Evolutionary conservation across 2,797 vertebrate genomes (phyloP), one percentile per base, ranked within the genome.

Genomic region (Cyprinella venusta): DNA sequence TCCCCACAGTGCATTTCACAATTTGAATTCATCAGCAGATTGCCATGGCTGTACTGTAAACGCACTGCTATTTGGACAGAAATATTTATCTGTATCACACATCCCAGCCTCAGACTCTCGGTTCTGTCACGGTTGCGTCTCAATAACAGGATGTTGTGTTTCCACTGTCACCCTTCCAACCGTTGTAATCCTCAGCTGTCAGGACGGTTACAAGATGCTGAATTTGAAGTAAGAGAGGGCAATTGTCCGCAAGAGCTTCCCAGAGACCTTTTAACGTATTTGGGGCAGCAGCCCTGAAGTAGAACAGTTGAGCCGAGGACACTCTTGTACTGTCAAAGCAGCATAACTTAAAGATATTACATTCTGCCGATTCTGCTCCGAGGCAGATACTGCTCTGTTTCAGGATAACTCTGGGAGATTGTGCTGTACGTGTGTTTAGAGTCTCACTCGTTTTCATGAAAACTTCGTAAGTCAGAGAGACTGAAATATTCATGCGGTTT

Each of bases 401-500:
- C 80, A 61, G 8, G n/a, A 2, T 15, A 38, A 48, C 48, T 63
- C 52, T 72, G 30, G 68, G 64, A 65, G 54, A 38, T 12, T 36
- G 15, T 80, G 48, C 52, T 21, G 15, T 52, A 24, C 36, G 26
- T 40, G 68, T n/a, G n/a, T n/a, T n/a, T n/a, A n/a, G n/a, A n/a
- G n/a, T 15, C 84, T 82, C 38, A 71, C 52, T 74, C 65, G 18
- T 77, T 85, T 71, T 16, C 75, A 24, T 61, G 38, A 56, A 65
- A 54, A n/a, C 72, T 24, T 63, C 19, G 6, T 19, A 65, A 72
- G 63, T 67, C 67, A 36, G 33, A 59, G 75, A 80, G 24, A 80
- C 80, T 81, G 56, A 80, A 88, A 84, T 87, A 89, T 87, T 86
- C 80, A 83, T 81, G 68, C 40, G 54, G 52, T 86, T 86, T 71